A percentile compares a stretch with the other conserved stretches of the same genome.
Evolutionary conservation across 2,888 invertebrate species (phyloP).

Genomic region (Neuroscelio doddi): DNA sequence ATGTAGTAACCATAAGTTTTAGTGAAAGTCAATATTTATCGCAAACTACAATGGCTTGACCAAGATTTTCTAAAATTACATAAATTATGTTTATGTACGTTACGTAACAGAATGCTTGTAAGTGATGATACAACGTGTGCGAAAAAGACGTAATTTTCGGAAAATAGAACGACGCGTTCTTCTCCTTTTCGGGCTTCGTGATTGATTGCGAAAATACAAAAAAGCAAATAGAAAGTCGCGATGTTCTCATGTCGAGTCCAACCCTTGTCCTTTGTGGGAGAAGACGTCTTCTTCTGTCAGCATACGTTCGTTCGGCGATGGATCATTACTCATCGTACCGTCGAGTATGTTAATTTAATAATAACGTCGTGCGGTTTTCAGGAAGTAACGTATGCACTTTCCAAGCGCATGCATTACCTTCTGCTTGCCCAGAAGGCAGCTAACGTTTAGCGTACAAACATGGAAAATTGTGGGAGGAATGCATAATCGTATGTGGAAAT

Average conservation of each 20-base stretch:
- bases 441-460: background rate
- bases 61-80: constrained; percentile 30
- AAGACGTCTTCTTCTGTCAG: too few species aligned
- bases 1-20: constrained; percentile 15
- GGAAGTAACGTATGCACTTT: constrained; percentile 1
- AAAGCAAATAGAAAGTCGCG: too few species aligned
- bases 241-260: too few species aligned
- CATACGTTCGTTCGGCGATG: too few species aligned
- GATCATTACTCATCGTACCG: background rate
- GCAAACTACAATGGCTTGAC: constrained; percentile 19
- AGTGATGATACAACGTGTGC: too few species aligned
- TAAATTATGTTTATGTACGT: constrained; percentile 27
- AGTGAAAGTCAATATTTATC: constrained; percentile 39
- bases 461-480: background rate
- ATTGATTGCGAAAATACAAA: too few species aligned
- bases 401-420: constrained; percentile 1
- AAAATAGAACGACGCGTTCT: too few species aligned
- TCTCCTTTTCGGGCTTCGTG: too few species aligned
- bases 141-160: too few species aligned
- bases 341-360: constrained; percentile 1
- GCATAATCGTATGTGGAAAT: too few species aligned
- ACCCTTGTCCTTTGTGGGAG: too few species aligned
- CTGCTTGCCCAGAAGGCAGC: background rate
- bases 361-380: background rate
- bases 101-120: constrained; percentile 29